Evolutionary conservation across 2,888 invertebrate species (phyloP), one percentile per base, ranked within the genome.

Genomic region (Apotomis betuletana): DNA sequence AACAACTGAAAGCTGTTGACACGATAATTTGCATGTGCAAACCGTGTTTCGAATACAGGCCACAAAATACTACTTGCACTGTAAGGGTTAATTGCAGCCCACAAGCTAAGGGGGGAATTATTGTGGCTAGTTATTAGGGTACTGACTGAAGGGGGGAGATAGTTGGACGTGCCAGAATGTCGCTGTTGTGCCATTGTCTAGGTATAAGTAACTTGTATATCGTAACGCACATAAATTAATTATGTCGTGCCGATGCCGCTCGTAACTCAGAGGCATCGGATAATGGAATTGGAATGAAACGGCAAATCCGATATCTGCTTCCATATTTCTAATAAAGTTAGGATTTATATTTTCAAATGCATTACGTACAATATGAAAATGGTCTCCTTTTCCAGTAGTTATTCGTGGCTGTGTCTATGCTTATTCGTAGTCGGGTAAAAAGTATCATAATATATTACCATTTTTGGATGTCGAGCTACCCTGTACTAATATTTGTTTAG

Each of bases 81-180:
- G 55, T 60, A 71, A 27, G 67, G 41, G 61, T 36, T 71, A 67
- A 71, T 71, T 71, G 67, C 61, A 44, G 61, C 51, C 61, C 61
- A 52, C 67, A 67, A 54, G 71, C 67, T 41, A 57, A 60, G 61
- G 70, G 70, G 52, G 62, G 52, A 49, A 67, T 71, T 41, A 61
- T 61, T 62, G 67, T 55, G 62, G 71, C 57, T 71, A 67, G 71
- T 71, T 71, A 71, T 71, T 57, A 62, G 51, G 67, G 51, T 62
- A 51, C 46, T 46, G 46, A 44, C 70, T 41, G 55, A 55, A 51
- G 64, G 67, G 68, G 61, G 71, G 55, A 60, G 54, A 67, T 71
- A 51, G 67, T 62, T 62, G 41, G 62, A 69, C 62, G 55, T 13
- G 36, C 67, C 51, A 71, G 71, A 71, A 67, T 71, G 70, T 61